Percentiles rank a stretch among this genome's conserved stretches.
Conservation (phyloP, 2,797 vertebrate species). For the Sebastes cheni region DNA sequence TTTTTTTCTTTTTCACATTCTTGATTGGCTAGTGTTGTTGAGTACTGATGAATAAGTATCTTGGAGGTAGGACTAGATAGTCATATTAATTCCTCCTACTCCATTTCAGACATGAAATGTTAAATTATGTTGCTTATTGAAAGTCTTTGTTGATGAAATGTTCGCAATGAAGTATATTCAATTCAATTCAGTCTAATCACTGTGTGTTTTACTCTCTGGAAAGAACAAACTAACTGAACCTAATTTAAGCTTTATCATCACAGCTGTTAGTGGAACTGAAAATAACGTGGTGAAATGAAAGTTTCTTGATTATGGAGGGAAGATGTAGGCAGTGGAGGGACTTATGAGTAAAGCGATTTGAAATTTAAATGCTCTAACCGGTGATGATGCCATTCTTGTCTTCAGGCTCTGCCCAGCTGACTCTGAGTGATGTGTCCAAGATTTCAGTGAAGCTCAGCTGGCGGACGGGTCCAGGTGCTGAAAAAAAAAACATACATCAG, state of each 20-base stretch:
- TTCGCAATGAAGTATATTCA: neutral
- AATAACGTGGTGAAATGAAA: neutral
- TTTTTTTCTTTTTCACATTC: neutral
- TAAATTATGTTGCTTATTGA: neutral
- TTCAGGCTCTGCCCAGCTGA: constrained; percentile 95
- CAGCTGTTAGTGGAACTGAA: neutral
- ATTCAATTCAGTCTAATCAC: neutral
- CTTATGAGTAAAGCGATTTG: neutral
- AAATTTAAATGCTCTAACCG: constrained; percentile 75
- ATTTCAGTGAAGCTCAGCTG: constrained; percentile 95
- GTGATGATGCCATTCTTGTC: constrained; percentile 94
- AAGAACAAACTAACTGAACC: neutral
- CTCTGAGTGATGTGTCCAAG: constrained; percentile 93
- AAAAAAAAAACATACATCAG: neutral
- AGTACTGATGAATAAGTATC: neutral
- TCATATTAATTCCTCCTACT: neutral
- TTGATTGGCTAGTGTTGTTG: neutral
- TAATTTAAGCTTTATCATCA: constrained; percentile 2
- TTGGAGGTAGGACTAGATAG: neutral
- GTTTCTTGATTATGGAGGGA: constrained; percentile 8
- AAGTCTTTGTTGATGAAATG: neutral
- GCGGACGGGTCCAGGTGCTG: constrained; percentile 91
- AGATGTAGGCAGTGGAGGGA: neutral
- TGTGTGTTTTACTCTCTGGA: neutral
- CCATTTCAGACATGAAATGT: neutral